A percentile compares a stretch with the other conserved stretches of the same genome.
These are phyloP conservation scores for Acronicta psi DNA, from an alignment of 2,888 invertebrate genomes.

Conservation along the genomic window DNA sequence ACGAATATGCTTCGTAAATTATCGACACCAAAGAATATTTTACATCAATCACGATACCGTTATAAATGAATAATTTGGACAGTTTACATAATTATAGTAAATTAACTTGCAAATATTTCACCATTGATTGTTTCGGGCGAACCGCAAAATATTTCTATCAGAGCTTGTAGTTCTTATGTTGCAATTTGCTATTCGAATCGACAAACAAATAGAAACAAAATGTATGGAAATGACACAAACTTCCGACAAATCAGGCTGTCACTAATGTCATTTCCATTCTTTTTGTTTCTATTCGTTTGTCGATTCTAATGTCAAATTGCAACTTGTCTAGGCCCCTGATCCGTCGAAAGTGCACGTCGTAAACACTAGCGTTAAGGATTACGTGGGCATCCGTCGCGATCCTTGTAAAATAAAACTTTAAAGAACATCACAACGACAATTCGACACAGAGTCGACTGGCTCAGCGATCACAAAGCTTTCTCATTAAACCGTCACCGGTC, in stretches of 20 bases:
- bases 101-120: slow-evolving; percentile 45
- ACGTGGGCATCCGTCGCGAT: slow-evolving; percentile 62
- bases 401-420: slow-evolving; percentile 77
- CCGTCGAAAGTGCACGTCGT: slow-evolving; percentile 32
- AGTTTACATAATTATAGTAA: slow-evolving; percentile 55
- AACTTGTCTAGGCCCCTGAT: no score
- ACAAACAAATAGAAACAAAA: no score
- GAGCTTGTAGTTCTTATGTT: no score
- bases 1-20: slow-evolving; percentile 52
- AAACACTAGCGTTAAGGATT: slow-evolving; percentile 48
- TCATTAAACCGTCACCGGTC: slow-evolving; percentile 86
- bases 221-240: no score
- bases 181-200: no score
- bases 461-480: slow-evolving; percentile 85
- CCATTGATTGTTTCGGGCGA: slow-evolving; percentile 22
- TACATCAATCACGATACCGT: slow-evolving; percentile 59
- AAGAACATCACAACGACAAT: slow-evolving; percentile 78
- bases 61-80: slow-evolving; percentile 50
- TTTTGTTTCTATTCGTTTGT: no score
- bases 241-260: no score
- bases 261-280: no score
- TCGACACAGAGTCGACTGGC: slow-evolving; percentile 84
- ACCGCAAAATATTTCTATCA: slow-evolving; percentile 26
- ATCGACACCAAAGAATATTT: slow-evolving; percentile 53
- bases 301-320: no score